Evolutionary conservation across 2,797 vertebrate species (phyloP), one percentile per base, ranked within the genome.

Genomic region (Alauda arvensis): DNA sequence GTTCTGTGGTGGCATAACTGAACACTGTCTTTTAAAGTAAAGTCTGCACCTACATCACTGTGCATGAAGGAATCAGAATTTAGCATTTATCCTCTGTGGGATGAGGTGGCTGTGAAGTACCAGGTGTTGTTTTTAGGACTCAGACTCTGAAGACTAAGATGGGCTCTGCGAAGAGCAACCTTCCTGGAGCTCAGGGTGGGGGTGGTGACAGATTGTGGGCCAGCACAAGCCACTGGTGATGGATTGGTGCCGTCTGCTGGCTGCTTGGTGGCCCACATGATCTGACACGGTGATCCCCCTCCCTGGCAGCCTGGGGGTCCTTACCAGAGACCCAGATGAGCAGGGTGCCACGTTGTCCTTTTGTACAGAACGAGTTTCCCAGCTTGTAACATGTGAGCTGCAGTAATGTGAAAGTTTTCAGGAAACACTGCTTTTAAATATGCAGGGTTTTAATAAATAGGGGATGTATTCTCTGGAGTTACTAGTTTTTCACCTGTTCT

Each of bases 201-300:
- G 55, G 56, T 75, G 62, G 66, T 55, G 82, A 34, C 82, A 84
- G 78, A 51, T 37, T 92, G 88, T 24, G 37, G 85, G 83, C 71
- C 79, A 80, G 82, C 60, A 31, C 15, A 3, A 62, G 42, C 23
- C 53, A 2, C 37, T 42, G 33, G 65, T 86, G 74, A 57, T 57
- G 49, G 63, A 70, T 40, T 28, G 66, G 83, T 83, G 88, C 78
- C 1, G n/a, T 62, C 85, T 92, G 86, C 66, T 81, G 92, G 91
- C 60, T 91, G 72, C 61, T 67, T 70, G 76, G 78, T 76, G 60
- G 79, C 81, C 81, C 45, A 2, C 43, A 2, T 49, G 77, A 16
- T 78, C 45, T 40, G 74, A 70, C 52, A 42, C 0, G 21, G 37
- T 63, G 37, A 84, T 70, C 62, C 56, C 20, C 67, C 76, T 55